Evolutionary conservation across 2,888 invertebrate genomes (phyloP), one percentile per base, ranked within the genome.

Genomic region (Coenonympha arcania): DNA sequence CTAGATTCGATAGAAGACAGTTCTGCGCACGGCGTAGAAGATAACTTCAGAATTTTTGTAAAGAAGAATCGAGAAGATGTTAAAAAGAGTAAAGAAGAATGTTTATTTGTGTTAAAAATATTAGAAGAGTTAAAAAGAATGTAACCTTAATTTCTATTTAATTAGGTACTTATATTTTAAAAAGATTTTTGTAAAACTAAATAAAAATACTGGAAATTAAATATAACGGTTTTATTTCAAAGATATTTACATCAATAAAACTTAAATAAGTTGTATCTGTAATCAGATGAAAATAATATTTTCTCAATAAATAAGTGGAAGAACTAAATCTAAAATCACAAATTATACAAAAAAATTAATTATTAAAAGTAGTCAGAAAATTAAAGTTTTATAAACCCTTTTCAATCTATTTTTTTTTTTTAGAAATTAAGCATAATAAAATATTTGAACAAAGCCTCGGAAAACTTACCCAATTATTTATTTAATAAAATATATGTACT

Each of bases 1-100:
- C 51, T 81, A 0, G 62, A 57, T 1, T 34, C 71, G 2, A 58
- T 84, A 55, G 81, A 84, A 56, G 56, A 69, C 0, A 68, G 68
- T 6, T 54, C 70, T 0, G 49, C 52, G 1, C 63, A 64, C 0
- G 71, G 68, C 0, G 11, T 69, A 9, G 70, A 72, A 60, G 53
- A 64, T 0, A 62, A 67, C 26, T 76, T 65, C 16, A 36, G 57
- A 2, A 24, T 48, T 0, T 78, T 66, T 19, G 57, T 73, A 3
- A 56, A 65, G 19, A 50, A 59, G 0, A 64, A 80, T 44, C 57
- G 50, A 3, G 45, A 56, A 8, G 61, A 62, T 6, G 66, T 74
- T 0, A 54, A 62, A 2, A 66, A 36, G 45, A 67, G 68, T 1
- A 48, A 58, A 37, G 61, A 69, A 1, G 76, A 76, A 39, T 64